Base-by-base conservation (phyloP, 2,113 vertebrate species). In the Corythornis cristatus region DNA sequence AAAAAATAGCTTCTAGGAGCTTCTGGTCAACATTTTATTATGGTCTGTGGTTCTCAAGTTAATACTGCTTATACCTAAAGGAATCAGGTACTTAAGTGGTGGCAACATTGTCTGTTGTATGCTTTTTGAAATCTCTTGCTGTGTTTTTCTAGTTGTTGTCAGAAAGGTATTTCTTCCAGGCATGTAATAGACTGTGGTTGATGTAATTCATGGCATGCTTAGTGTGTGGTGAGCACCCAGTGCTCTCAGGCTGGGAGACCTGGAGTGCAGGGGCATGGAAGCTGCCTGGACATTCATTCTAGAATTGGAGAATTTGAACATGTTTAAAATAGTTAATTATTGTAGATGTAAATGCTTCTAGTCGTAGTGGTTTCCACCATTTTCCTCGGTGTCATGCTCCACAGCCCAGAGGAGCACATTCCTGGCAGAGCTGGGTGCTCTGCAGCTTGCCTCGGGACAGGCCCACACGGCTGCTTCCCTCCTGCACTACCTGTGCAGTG, bases 391-490 rank as follows among this genome's bases (percentile, higher is more conserved):
- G 0, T 37, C 33, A 45, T 8, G 67, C 73, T 93, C 12, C 46
- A 1, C 5, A n/a, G 56, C 72, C 79, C 0, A 5, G 28, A 78
- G 89, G 62, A 86, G 7, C 0, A 0, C 0, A 8, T 68, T 89
- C 62, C 18, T 90, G 94, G 93, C 91, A 87, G 91, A 40, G 15
- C 3, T 37, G 3, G 12, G 86, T 35, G 78, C 83, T 90, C 73
- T 90, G 94, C 89, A 67, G 89, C 56, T 15, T 61, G 50, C 51
- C 95, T 89, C 42, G 88, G 58, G 79, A 17, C 53, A 1, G 26
- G 66, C 88, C 5, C 0, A 11, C 88, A 45, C 58, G n/a, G 65
- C 91, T 67, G 8, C 37, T 81, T 56, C 45, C 57, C 58, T 5
- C 86, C 51, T 2, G 0, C 6, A 70, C 21, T 51, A 84, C 77